Percentiles rank a stretch among this genome's conserved stretches.
These are phyloP conservation scores for Dallia pectoralis DNA, from an alignment of 2,797 vertebrate species.

Conservation along the genomic window DNA sequence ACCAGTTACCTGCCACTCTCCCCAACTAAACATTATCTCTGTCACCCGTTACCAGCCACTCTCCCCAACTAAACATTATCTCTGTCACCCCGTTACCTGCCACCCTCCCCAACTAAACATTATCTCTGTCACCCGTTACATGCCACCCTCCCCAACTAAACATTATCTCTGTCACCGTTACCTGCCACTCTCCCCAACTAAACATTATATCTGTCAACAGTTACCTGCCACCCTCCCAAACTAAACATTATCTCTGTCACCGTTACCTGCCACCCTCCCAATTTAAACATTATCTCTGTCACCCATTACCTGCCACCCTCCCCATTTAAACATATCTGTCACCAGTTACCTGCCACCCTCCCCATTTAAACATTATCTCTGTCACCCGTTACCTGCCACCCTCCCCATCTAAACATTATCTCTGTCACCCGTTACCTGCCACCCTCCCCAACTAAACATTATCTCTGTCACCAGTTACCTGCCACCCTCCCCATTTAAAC, in stretches of 20 bases:
- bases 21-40: no score
- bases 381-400: background rate
- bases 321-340: slow-evolving; percentile 15
- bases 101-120: no score
- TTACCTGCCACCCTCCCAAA: background rate
- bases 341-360: no score
- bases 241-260: slow-evolving; percentile 1
- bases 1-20: no score
- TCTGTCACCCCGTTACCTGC: background rate
- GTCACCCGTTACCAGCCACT: background rate
- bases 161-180: background rate
- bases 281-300: no score
- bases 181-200: no score
- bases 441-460: no score
- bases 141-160: slow-evolving; percentile 11
- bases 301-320: background rate
- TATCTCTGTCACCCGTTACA: background rate
- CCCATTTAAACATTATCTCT: no score
- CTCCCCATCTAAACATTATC: slow-evolving; percentile 14
- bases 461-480: background rate
- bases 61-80: slow-evolving; percentile 14
- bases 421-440: background rate
- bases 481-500: slow-evolving; percentile 12
- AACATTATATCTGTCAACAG: no score
- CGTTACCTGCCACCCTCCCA: no score